Evolutionary conservation across 2,888 invertebrate genomes (phyloP).

Genomic region (Invenusta paracnida): DNA sequence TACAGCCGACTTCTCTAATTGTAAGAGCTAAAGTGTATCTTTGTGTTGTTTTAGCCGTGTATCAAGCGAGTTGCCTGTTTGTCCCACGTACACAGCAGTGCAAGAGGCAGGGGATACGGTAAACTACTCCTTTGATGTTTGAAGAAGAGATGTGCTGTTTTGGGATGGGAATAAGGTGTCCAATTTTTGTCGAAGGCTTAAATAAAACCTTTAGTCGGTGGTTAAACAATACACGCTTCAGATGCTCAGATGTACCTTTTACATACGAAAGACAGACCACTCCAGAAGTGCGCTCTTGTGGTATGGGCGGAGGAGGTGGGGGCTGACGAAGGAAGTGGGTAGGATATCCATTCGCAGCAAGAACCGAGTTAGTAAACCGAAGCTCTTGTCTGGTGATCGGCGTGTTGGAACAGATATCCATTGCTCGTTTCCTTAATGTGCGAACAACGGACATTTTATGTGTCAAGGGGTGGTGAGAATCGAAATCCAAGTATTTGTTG

Average conservation of each 20-base stretch:
- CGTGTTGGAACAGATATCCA: neutral
- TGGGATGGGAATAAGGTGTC: too few relatives aligned
- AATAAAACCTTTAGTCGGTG: neutral
- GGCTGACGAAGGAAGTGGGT: neutral
- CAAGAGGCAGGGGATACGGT: too few relatives aligned
- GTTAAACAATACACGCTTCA: neutral
- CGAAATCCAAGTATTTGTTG: neutral
- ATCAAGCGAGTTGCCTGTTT: neutral
- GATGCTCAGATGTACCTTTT: neutral
- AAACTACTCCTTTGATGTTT: too few relatives aligned
- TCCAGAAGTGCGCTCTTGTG: neutral
- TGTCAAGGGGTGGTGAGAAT: neutral
- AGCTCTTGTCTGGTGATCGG: neutral
- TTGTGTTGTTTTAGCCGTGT: neutral
- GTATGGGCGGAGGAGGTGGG: neutral
- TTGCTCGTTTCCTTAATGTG: neutral
- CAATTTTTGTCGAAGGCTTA: neutral
- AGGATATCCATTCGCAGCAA: neutral
- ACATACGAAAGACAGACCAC: neutral
- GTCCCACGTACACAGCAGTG: neutral
- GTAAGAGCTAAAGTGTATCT: neutral
- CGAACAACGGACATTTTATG: neutral
- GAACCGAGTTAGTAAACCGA: neutral
- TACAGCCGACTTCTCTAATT: neutral
- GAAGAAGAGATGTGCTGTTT: too few relatives aligned